phyloP scores from a whole-genome alignment of 2,113 vertebrate genomes.

The Vireo altiloquus region DNA sequence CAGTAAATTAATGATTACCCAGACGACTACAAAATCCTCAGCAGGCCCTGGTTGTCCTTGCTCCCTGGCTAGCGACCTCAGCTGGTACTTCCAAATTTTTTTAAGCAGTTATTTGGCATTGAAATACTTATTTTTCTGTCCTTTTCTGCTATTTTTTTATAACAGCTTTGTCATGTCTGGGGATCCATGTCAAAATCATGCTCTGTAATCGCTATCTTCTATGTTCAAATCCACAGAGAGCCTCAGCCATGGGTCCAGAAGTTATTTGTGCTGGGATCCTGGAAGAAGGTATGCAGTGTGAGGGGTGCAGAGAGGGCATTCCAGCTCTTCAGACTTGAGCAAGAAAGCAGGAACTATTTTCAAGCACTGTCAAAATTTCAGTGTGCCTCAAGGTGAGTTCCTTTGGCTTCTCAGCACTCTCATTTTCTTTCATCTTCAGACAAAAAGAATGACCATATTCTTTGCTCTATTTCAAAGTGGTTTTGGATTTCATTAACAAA shows the following conservation, averaged over 20 bases:
- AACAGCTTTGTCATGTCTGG: background rate
- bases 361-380: background rate
- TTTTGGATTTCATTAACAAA: background rate
- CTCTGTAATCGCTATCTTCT: fast-evolving
- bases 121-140: background rate
- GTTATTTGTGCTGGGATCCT: background rate
- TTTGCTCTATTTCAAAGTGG: background rate
- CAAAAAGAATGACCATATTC: background rate
- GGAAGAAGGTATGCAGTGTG: fast-evolving
- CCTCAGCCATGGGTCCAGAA: background rate
- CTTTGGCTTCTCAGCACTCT: background rate
- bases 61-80: background rate
- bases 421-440: background rate
- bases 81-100: background rate
- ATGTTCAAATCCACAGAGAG: background rate
- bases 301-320: background rate
- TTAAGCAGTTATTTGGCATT: background rate
- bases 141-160: background rate
- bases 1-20: background rate
- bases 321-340: background rate
- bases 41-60: background rate
- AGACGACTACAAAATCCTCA: background rate
- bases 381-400: background rate
- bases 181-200: background rate
- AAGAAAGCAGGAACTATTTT: background rate